Conservation (phyloP, 2,888 invertebrate species). For the Scaptomyza caliginosa region DNA sequence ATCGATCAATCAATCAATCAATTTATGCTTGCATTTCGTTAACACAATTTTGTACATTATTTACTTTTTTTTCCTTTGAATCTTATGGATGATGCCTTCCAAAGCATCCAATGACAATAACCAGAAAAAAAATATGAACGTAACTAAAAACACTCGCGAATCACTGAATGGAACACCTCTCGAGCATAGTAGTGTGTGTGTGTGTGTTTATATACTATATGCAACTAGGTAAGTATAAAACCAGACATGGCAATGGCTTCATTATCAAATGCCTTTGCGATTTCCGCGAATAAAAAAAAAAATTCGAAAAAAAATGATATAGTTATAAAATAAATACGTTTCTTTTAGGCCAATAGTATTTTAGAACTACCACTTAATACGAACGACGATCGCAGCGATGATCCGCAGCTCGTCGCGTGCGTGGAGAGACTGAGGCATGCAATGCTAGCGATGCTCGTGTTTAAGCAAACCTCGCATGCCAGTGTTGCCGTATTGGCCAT, state of each 20-base stretch:
- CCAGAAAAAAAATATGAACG: constrained; percentile 32
- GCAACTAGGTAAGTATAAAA: constrained; percentile 30
- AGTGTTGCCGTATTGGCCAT: constrained; percentile 27
- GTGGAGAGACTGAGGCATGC: constrained; percentile 62
- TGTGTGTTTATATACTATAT: constrained; percentile 17
- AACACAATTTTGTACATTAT: constrained; percentile 18
- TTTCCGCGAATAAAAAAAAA: constrained; percentile 38
- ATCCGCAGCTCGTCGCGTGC: constrained; percentile 66
- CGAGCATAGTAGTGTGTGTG: constrained; percentile 6
- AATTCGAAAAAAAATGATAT: constrained; percentile 25
- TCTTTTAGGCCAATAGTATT: constrained; percentile 34
- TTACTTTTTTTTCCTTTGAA: too few relatives aligned
- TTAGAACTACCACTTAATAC: constrained; percentile 29
- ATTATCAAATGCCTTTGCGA: constrained; percentile 54
- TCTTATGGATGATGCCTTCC: background rate
- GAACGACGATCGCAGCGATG: constrained; percentile 54
- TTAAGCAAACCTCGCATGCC: constrained; percentile 31
- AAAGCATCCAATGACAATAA: constrained; percentile 20
- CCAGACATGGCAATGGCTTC: constrained; percentile 53
- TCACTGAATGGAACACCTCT: constrained; percentile 36
- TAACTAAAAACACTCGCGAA: constrained; percentile 44
- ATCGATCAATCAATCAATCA: constrained; percentile 36
- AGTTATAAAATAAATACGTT: constrained; percentile 44
- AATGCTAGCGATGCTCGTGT: constrained; percentile 44
- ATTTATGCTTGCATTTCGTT: constrained; percentile 29